Evolutionary conservation across 1,140 invertebrate species (phyloP), one percentile per base, ranked within the genome.

Genomic region (Drosophila bocqueti): DNA sequence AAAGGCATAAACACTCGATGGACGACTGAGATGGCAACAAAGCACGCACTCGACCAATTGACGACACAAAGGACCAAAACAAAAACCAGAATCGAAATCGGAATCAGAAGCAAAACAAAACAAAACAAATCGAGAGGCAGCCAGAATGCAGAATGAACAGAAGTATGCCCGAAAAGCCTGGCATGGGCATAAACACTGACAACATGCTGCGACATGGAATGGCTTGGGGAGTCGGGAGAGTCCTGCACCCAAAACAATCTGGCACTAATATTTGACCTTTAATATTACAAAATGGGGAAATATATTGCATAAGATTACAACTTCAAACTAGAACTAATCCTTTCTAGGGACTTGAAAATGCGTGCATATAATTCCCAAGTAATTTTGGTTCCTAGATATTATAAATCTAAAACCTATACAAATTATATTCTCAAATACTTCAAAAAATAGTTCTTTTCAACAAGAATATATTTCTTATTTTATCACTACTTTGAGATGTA

Each of bases 21-120:
- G 69, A 66, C 63, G 49, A 76, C 47, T 47, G 79, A 76, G 79
- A 81, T 71, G 78, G 79, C 79, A 81, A 76, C 72, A 71, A 83
- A 72, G 68, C 81, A 87, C 79, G 81, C 74, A 89, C 69, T 72
- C 79, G 78, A 83, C 73, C 84, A 89, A 89, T 90, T 84, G 85
- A 90, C 75, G 67, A 86, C 61, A 82, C 74, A 86, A 86, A 86
- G 75, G 83, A 69, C 57, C 69, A 79, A 71, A 85, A 79, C 52
- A 80, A 75, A 79, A 75, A 47, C 49, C 42, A 54, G 69, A 49
- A 65, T 68, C 64, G 67, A 45, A 68, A 55, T 71, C 63, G 52
- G 71, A 73, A 73, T 72, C 68, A 68, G 43, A 50, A 69, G 64
- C 60, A 62, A 50, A 54, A 31, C 57, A 81, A 72, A 79, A 69